Base-by-base conservation (phyloP, 2,113 vertebrate genomes). In the Periophthalmus modestus region DNA sequence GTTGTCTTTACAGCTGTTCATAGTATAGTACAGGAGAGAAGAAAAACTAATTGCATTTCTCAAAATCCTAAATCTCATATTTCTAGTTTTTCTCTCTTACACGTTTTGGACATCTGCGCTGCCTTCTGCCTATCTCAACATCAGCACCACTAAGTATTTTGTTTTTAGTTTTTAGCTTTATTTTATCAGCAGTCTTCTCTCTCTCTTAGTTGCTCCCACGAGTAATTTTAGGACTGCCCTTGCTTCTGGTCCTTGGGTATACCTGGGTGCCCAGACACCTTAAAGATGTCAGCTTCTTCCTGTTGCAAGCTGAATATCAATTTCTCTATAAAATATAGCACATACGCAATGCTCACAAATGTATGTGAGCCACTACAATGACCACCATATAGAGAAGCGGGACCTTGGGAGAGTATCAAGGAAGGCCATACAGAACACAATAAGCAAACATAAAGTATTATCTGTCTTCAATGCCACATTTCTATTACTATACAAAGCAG, bases 241-340 rank as follows among this genome's bases (percentile, higher is more conserved):
- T 63, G 75, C 75, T 19, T 66, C 75, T 75, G 36, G 78, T 82
- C 74, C 77, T 78, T 74, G 68, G 77, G 77, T 83, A 89, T 77
- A 91, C 89, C 85, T 83, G 84, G 83, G 84, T 87, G 81, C 74
- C 78, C 84, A 82, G 89, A 89, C 87, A 89, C 87, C 86, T 86
- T 81, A 90, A 89, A 92, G 80, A 88, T 82, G 83, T 24, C 75
- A 82, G 89, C 79, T 70, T 80, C 70, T 73, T 62, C 28, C 24
- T 28, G 78, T 82, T 82, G 85, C 87, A 73, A 7, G 76, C 57
- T 39, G 89, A 90, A 92, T 91, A 91, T 82, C 85, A 92, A 92
- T 89, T 75, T 55, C 71, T 55, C 57, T 12, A 24, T 72, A 82
- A 78, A 78, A 80, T 79, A 73, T 54, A 85, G 69, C 63, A 68